Evolutionary conservation across 1,140 invertebrate genomes (phyloP).

Genomic region (Caenorhabditis elegans): DNA sequence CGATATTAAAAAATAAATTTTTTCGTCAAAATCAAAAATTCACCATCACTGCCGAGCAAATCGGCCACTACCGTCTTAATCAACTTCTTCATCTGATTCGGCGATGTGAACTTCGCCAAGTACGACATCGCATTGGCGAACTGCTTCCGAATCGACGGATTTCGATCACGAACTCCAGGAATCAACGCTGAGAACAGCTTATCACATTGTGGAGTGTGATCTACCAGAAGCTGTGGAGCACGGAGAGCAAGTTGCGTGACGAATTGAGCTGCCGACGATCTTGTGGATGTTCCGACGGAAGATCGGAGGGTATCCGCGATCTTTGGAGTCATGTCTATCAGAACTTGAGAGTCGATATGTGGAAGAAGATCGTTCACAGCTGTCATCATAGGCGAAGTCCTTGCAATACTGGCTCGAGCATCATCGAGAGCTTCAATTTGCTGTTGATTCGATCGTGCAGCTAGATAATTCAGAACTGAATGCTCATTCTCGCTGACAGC

Average conservation of each 20-base stretch:
- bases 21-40: neutral
- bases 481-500: conserved; percentile 83
- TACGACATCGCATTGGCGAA: conserved; percentile 82
- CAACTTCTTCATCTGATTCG: conserved; percentile 27
- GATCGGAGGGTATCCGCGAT: conserved; percentile 32
- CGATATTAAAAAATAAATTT: neutral
- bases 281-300: conserved; percentile 37
- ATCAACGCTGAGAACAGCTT: conserved; percentile 79
- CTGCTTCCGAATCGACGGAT: conserved; percentile 78
- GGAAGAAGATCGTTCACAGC: conserved; percentile 73
- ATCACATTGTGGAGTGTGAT: conserved; percentile 58
- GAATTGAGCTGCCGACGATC: conserved; percentile 46
- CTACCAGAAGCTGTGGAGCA: conserved; percentile 36
- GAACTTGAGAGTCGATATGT: conserved; percentile 6
- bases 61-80: neutral
- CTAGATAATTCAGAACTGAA: conserved; percentile 77
- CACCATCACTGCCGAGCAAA: conserved; percentile 13
- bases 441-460: conserved; percentile 75
- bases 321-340: neutral
- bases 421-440: conserved; percentile 72
- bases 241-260: conserved; percentile 40
- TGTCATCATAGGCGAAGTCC: conserved; percentile 82
- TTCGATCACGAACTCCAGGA: conserved; percentile 80
- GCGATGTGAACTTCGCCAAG: conserved; percentile 70
- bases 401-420: conserved; percentile 76